phyloP scores from a whole-genome alignment of 1,140 invertebrate species.

The Phymastichus coffea region DNA sequence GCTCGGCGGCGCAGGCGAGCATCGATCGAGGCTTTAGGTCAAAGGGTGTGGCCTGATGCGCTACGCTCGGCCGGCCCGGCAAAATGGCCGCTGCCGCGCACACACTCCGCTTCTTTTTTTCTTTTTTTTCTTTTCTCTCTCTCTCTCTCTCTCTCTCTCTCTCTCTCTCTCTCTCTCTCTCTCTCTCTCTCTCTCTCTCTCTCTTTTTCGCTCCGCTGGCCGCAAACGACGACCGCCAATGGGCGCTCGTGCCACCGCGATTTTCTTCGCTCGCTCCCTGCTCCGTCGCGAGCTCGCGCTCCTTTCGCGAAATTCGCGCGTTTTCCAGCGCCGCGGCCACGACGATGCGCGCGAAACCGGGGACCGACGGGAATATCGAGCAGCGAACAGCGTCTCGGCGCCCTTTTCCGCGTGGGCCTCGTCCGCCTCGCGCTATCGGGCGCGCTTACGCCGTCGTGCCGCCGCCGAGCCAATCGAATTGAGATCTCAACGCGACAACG shows the following conservation, averaged over 20 bases:
- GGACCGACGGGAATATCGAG: neutral
- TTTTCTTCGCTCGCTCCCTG: neutral
- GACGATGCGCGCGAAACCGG: neutral
- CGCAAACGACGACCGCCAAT: neutral
- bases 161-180: slow-evolving; percentile 21
- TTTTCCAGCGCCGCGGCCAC: no score
- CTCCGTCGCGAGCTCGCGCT: no score
- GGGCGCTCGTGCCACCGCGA: neutral
- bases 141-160: neutral
- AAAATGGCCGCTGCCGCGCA: slow-evolving; percentile 41
- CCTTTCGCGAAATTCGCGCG: no score
- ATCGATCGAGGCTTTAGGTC: slow-evolving; percentile 40
- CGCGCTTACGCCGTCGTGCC: no score
- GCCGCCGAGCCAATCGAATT: neutral
- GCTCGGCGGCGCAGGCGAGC: slow-evolving; percentile 16
- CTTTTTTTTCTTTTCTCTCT: no score
- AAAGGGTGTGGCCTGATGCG: slow-evolving; percentile 55
- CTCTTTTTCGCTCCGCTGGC: slow-evolving; percentile 3
- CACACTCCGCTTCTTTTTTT: no score
- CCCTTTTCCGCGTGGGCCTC: no score
- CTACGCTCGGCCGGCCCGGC: slow-evolving; percentile 44
- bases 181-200: slow-evolving; percentile 8
- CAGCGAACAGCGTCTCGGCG: neutral
- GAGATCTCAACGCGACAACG: slow-evolving; percentile 4
- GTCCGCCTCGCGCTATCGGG: no score